A percentile compares a stretch with the other conserved stretches of the same genome.
Conservation (phyloP, 92 coral and sea anemone genomes). For the Palythoa grandis region DNA sequence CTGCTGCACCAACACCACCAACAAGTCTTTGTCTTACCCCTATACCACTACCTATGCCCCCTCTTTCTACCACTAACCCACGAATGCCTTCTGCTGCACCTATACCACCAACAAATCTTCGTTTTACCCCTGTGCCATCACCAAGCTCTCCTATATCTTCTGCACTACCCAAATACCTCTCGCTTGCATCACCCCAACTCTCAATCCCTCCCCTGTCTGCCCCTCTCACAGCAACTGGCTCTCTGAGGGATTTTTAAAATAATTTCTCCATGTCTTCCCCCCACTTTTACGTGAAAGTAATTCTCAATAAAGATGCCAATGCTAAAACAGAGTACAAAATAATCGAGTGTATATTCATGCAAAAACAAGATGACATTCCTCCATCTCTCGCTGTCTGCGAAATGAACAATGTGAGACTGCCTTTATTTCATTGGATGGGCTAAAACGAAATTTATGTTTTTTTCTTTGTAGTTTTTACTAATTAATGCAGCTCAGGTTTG, state of each 20-base stretch:
- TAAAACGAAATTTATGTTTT: too few species aligned
- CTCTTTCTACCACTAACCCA: neutral
- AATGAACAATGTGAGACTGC: too few species aligned
- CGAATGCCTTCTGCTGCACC: neutral
- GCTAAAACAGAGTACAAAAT: too few species aligned
- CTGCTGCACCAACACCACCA: conserved; percentile 5
- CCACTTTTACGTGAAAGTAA: too few species aligned
- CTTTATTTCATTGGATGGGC: too few species aligned
- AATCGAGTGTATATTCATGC: too few species aligned
- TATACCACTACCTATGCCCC: neutral
- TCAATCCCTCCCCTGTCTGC: neutral
- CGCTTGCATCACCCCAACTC: neutral
- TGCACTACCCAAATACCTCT: neutral
- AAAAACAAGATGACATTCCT: too few species aligned
- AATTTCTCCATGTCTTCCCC: too few species aligned
- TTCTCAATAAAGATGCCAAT: too few species aligned
- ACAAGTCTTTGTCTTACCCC: neutral
- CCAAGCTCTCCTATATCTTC: neutral
- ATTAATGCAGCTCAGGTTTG: too few species aligned
- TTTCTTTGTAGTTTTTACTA: too few species aligned
- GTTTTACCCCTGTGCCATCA: neutral
- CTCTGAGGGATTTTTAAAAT: neutral
- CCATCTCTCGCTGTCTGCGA: too few species aligned
- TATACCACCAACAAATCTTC: neutral
- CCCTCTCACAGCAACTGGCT: neutral